Conservation (phyloP, 2,888 invertebrate species). For the Salticus scenicus region DNA sequence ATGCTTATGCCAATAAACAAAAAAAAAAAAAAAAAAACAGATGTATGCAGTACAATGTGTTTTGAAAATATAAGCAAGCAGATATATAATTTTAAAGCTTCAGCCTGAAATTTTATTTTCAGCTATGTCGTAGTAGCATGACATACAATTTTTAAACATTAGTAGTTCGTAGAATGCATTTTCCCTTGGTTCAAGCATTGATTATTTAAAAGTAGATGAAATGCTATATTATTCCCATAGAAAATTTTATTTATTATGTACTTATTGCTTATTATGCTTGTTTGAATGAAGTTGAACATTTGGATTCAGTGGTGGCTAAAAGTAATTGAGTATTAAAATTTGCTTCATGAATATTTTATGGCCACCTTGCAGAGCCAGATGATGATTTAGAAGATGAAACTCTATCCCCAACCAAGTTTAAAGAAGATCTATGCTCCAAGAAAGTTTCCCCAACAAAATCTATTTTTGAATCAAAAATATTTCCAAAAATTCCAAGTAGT, state of each 20-base stretch:
- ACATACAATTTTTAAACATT: constrained; percentile 16
- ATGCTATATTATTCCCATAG: constrained; percentile 35
- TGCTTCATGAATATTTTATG: constrained; percentile 47
- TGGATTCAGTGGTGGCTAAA: constrained; percentile 57
- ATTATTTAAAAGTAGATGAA: constrained; percentile 10
- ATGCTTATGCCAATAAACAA: not conserved
- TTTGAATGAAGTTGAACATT: constrained; percentile 37
- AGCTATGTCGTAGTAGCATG: constrained; percentile 41
- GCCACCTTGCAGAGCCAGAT: constrained; percentile 59
- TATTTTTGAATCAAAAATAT: constrained; percentile 43
- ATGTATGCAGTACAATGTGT: not conserved
- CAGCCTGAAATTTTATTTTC: constrained; percentile 43
- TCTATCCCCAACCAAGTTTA: constrained; percentile 57
- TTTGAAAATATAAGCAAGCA: constrained; percentile 3
- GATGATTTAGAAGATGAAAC: constrained; percentile 48
- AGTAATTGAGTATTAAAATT: constrained; percentile 6
- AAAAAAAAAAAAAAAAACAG: not conserved
- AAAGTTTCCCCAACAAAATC: constrained; percentile 57
- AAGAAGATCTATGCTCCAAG: constrained; percentile 53
- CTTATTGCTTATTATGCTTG: constrained; percentile 40
- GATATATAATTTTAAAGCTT: constrained; percentile 21
- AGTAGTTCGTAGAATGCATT: constrained; percentile 29
- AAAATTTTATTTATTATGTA: constrained; percentile 33
- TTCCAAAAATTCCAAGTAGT: constrained; percentile 24
- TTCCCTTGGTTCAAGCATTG: constrained; percentile 25